Conservation (phyloP, 2,888 invertebrate genomes). For the Callimorpha dominula region DNA sequence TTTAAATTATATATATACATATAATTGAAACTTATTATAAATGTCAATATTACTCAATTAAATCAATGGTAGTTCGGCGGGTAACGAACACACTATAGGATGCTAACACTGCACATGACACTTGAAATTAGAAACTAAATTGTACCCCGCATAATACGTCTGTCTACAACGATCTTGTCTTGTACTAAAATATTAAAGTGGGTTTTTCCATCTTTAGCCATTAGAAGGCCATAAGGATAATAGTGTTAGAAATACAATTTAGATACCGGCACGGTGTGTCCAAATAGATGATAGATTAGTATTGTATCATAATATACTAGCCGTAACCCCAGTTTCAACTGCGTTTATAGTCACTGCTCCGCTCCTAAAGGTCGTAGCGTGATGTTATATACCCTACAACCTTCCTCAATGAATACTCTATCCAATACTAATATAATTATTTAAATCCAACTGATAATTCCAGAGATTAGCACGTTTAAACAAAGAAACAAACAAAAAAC, state of each 20-base stretch:
- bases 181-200: not conserved
- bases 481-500: not conserved
- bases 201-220: not conserved
- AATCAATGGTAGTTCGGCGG: not conserved
- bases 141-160: not conserved
- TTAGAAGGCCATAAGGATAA: not conserved
- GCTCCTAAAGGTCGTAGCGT: no score
- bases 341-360: no score
- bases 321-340: no score
- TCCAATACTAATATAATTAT: no score
- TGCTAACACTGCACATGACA: not conserved
- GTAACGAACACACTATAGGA: not conserved
- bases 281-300: not conserved
- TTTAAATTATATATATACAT: no score
- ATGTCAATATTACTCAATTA: not conserved
- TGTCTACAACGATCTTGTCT: not conserved
- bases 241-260: not conserved
- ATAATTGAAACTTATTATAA: no score
- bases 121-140: not conserved
- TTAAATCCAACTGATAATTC: no score
- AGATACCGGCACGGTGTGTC: not conserved
- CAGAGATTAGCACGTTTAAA: no score
- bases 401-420: no score
- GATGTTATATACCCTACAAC: no score
- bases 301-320: no score